Evolutionary conservation across 2,797 vertebrate species (phyloP), one percentile per base, ranked within the genome.

Genomic region (Nothura maculosa): DNA sequence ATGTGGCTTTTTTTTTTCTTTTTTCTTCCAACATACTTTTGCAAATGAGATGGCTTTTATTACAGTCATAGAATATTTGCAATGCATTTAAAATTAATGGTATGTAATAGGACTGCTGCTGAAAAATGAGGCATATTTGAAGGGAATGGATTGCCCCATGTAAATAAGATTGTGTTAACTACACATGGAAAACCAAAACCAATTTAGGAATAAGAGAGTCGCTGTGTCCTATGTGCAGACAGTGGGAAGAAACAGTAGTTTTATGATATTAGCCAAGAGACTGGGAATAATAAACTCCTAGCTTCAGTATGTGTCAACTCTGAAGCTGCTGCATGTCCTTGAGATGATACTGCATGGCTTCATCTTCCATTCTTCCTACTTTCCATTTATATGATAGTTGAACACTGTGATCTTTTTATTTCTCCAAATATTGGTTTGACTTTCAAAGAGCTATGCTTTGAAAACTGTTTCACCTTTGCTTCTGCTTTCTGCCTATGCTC

Each of bases 371-470:
- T 89, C 83, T 58, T n/a, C 50, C 16, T 58, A 45, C 4, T 38
- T 25, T 70, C 1, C 20, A 14, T 43, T 43, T 61, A 4, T 10
- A 42, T 12, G 9, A 6, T 14, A 57, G 42, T 8, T 43, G 19
- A 85, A 18, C 40, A 24, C 11, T 77, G 11, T 36, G 38, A 10
- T 54, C 32, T 68, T 48, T 47, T 69, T 52, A 32, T 36, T 36
- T 45, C 6, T 25, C 48, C 21, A 69, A 83, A 67, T 47, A 61
- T 68, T 27, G 2, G 66, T 83, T 81, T 79, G 55, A 87, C 87
- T 94, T 94, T 92, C 55, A 81, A 75, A 89, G 69, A n/a, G 8
- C 73, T 93, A 75, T 93, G 17, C 62, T 62, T 81, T 92, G 81
- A 77, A 50, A 88, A 87, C 30, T 63, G 38, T 19, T 34, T 24